Evolutionary conservation across 1,140 invertebrate species (phyloP), one percentile per base, ranked within the genome.

Genomic region (Pseudomyrmex dendroicus): DNA sequence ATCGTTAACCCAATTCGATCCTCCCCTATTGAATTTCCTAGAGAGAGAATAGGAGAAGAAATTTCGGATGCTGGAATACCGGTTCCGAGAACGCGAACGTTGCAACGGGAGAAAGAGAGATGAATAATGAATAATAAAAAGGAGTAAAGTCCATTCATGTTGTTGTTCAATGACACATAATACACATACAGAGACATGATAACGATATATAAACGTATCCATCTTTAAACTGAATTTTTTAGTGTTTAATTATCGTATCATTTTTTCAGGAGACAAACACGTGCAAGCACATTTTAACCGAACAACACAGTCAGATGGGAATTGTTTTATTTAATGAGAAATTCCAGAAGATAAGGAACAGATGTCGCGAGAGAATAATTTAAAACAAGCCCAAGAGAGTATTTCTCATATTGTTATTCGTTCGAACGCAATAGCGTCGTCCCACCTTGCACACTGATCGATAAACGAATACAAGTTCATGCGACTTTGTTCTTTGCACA

Each of bases 341-440:
- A 77, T 68, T 77, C 1, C 13, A 10, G 2, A 17, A 64, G 46
- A 77, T 62, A 35, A 44, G 64, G 4, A 77, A 59, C 13, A 44
- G 35, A 67, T 68, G n/a, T 56, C 10, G 20, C 17, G 74, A 10
- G 15, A 35, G 35, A 35, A 35, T 20, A 77, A 77, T 46, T 25
- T 22, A n/a, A 5, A 77, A 74, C 44, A 67, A 56, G 35, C 9
- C 22, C 44, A 35, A 48, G 57, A 22, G 8, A 12, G 0, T n/a
- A n/a, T 63, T 17, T 22, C n/a, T 78, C 52, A 5, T 48, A 44
- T 15, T 59, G 54, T 77, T 17, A 77, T 80, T 72, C 54, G 72
- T 20, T 50, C 9, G 59, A 72, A 59, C 54, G n/a, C 66, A 13
- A 61, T 17, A 70, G 44, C 13, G 15, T 68, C 12, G 13, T 50